Evolutionary conservation across 2,797 vertebrate genomes (phyloP), one percentile per base, ranked within the genome.

Genomic region (Echeneis naucrates): DNA sequence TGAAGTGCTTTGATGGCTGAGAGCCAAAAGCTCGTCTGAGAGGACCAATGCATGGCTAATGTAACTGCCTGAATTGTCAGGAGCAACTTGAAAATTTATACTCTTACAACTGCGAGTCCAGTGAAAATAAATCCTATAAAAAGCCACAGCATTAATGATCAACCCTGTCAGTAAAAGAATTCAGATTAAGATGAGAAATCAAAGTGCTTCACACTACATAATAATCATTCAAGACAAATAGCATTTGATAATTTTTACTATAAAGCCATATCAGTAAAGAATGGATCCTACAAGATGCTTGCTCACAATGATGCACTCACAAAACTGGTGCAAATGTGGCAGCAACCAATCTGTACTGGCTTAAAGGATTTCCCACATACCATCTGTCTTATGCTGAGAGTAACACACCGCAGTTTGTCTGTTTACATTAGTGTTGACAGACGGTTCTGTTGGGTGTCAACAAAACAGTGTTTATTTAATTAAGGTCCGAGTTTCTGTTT

Each of bases 361-460:
- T 91, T 88, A 87, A 87, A 81, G 68, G 82, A 84, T 90, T 85
- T 85, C 79, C 44, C 53, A 72, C 75, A 63, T 58, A 65, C 88
- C 87, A 90, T 88, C 87, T 91, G 88, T 77, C 68, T 69, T 16
- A 4, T 7, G 17, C 54, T 35, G 53, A 51, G 62, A 56, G 75
- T 57, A 19, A 68, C 72, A 72, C 55, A 77, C 30, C 47, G n/a
- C 72, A 61, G 60, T 83, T 37, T 73, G 70, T 78, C 64, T 65
- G 58, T 71, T 53, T 58, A 59, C 8, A 3, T 61, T 42, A 6
- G 63, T 44, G 62, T 61, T 23, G 19, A 47, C 81, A 89, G 76
- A 87, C 81, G 83, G 71, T 52, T 82, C 30, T 44, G 45, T 38
- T 53, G 53, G 21, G 66, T 27, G 62, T 80, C 50, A 66, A 78